These are phyloP conservation scores for Podabrus alpinus DNA, from an alignment of 2,888 invertebrate genomes.

Conservation along the genomic window DNA sequence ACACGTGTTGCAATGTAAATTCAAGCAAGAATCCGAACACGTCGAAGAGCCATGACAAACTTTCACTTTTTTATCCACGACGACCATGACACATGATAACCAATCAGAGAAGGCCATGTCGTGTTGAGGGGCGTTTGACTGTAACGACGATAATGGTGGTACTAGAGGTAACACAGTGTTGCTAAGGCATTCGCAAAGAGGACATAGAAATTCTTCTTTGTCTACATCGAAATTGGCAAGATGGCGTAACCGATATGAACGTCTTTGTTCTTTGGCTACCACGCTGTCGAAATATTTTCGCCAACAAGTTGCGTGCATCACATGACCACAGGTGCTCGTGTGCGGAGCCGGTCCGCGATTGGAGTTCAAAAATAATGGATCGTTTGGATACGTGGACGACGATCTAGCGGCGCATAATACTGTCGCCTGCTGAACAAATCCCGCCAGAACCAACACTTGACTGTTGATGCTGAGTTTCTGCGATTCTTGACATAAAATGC, in stretches of 20 bases:
- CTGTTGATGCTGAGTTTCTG: constrained; percentile 73
- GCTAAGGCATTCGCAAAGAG: constrained; percentile 94
- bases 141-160: constrained; percentile 67
- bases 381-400: constrained; percentile 47
- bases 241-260: constrained; percentile 83
- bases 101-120: constrained; percentile 64
- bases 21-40: constrained; percentile 61
- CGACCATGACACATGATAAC: constrained; percentile 58
- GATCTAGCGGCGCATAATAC: constrained; percentile 68
- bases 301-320: constrained; percentile 96
- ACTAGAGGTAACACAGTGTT: constrained; percentile 92
- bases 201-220: constrained; percentile 93
- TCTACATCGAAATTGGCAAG: constrained; percentile 88
- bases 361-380: constrained; percentile 60
- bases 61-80: constrained; percentile 53
- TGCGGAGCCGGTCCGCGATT: constrained; percentile 77
- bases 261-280: constrained; percentile 81
- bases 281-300: constrained; percentile 89
- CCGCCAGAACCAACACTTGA: constrained; percentile 85
- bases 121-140: constrained; percentile 53
- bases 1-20: constrained; percentile 58
- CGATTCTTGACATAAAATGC: constrained; percentile 95
- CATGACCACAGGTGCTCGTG: constrained; percentile 94
- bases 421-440: constrained; percentile 89
- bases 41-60: constrained; percentile 55